phyloP scores from a whole-genome alignment of 1,140 invertebrate species.

The Drosophila sturtevanti region DNA sequence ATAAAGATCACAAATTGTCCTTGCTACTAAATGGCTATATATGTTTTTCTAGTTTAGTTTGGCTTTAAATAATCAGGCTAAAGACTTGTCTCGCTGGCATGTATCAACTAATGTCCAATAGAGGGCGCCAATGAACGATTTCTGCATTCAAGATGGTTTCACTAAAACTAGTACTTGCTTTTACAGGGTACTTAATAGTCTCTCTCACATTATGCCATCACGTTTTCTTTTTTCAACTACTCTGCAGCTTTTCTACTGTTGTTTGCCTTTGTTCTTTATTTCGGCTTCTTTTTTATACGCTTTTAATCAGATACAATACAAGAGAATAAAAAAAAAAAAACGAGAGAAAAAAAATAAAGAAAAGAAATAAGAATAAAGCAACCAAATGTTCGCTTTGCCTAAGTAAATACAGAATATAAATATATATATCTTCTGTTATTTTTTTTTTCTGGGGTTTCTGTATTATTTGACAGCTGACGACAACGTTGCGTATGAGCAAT shows the following conservation, averaged over 20 bases:
- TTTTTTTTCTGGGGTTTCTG: neutral
- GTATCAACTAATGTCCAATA: too few relatives aligned
- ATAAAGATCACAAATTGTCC: too few relatives aligned
- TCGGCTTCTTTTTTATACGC: conserved; percentile 17
- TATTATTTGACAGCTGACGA: conserved; percentile 21
- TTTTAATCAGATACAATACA: conserved; percentile 56
- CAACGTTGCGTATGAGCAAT: conserved; percentile 62
- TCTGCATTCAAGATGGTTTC: too few relatives aligned
- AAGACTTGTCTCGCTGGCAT: too few relatives aligned
- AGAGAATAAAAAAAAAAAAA: neutral
- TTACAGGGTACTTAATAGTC: neutral
- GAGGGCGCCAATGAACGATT: too few relatives aligned
- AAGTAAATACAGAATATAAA: conserved; percentile 39
- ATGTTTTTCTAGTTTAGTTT: too few relatives aligned
- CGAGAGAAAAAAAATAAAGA: neutral
- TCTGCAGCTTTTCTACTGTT: neutral
- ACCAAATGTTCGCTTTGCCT: conserved; percentile 21
- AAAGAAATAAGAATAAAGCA: neutral
- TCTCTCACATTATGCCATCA: neutral
- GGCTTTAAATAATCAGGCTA: too few relatives aligned
- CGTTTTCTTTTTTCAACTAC: neutral
- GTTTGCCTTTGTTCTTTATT: conserved; percentile 7
- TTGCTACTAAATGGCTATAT: too few relatives aligned
- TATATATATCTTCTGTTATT: too few relatives aligned
- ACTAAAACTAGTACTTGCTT: too few relatives aligned